Percentiles rank a stretch among this genome's conserved stretches.
These are phyloP conservation scores for Oxygymnocypris stewartii DNA, from an alignment of 2,113 vertebrate species.

Conservation along the genomic window DNA sequence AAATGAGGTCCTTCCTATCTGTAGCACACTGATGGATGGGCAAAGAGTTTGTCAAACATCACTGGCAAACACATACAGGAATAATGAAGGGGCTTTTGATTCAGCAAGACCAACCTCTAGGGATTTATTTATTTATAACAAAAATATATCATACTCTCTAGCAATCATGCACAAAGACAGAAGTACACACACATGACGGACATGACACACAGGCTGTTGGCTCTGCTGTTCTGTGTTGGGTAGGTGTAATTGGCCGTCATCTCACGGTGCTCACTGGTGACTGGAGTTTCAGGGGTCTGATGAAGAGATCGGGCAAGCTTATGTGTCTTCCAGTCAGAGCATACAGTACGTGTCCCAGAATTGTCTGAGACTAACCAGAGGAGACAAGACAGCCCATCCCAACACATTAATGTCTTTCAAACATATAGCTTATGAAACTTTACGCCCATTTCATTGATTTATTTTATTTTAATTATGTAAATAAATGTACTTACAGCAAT, in stretches of 20 bases:
- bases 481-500: background rate
- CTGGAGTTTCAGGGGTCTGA: slow-evolving; percentile 21
- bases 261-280: background rate
- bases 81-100: slow-evolving; percentile 50
- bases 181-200: background rate
- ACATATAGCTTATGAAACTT: background rate
- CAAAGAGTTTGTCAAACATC: slow-evolving; percentile 41
- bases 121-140: background rate
- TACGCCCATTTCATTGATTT: background rate
- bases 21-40: slow-evolving; percentile 47
- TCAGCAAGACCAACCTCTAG: slow-evolving; percentile 10
- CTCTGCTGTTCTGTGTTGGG: background rate
- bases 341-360: background rate
- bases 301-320: background rate
- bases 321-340: slow-evolving; percentile 1
- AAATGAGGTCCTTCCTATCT: slow-evolving; percentile 57
- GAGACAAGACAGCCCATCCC: background rate
- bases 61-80: slow-evolving; percentile 38
- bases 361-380: slow-evolving; percentile 11
- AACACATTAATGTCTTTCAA: background rate
- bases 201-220: slow-evolving; percentile 23
- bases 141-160: background rate
- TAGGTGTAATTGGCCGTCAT: slow-evolving; percentile 38
- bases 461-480: background rate
- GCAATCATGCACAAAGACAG: slow-evolving; percentile 19